Evolutionary conservation across 2,888 invertebrate genomes (phyloP), one percentile per base, ranked within the genome.

Genomic region (Tetragonula carbonaria): DNA sequence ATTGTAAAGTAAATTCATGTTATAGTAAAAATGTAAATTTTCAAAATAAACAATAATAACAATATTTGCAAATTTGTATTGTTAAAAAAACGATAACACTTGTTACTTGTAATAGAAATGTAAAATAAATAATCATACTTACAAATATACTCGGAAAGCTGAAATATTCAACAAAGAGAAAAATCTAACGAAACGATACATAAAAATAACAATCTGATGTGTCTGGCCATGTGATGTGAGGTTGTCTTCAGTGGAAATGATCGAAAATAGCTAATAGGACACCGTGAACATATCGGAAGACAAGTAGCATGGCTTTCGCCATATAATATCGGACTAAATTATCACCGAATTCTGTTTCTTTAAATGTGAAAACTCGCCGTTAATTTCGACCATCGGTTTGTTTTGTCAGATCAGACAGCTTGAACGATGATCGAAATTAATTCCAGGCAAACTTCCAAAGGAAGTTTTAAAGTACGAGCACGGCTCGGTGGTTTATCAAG

Each of bases 261-360:
- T 63, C 66, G 75, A 70, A 66, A 66, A 83, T 77, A 80, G 45
- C 53, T 62, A 33, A 33, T 33, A 63, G 65, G 71, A 74, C 65
- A 28, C 28, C 74, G 8, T 38, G 38, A 38, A 0, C 8, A 63
- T 77, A 45, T 75, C 55, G 72, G 81, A 86, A 83, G 86, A 83
- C 77, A 86, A 78, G 65, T 74, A 55, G 66, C n/a, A 62, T 14
- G 33, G 33, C 38, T 21, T 13, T 51, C 75, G 21, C 68, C 66
- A 62, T 59, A 66, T 66, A 45, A 23, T 28, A 59, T 13, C 33
- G 38, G n/a, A 33, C 16, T n/a, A 51, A 50, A 11, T 16, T 67
- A 66, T 67, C 21, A 51, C 18, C 51, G 13, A 59, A 59, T 23
- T 38, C 5, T 38, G n/a, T 23, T 45, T 45, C 6, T 38, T 23